Percentiles rank a stretch among this genome's conserved stretches.
phyloP scores from a whole-genome alignment of 23 tunicate genomes.

The Halocynthia aurantium region DNA sequence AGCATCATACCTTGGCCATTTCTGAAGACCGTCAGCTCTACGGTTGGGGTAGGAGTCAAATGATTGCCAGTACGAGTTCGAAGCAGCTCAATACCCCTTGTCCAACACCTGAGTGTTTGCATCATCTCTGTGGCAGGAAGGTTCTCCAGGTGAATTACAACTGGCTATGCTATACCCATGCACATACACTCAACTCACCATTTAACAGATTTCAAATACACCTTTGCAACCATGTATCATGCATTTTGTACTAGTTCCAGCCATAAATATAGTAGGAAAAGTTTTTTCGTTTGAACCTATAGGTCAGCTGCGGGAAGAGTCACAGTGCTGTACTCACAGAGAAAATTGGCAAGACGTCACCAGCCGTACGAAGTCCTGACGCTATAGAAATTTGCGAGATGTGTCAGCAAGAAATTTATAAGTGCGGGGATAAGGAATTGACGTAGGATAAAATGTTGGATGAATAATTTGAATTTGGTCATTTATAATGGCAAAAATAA shows the following conservation, averaged over 20 bases:
- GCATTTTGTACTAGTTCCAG: neutral
- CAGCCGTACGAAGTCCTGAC: neutral
- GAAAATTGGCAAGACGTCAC: neutral
- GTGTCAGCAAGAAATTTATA: constrained; percentile 17
- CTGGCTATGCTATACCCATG: too few species aligned
- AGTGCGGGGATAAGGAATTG: neutral
- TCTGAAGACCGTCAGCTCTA: constrained; percentile 8
- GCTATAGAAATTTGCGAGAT: neutral
- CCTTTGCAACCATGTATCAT: neutral
- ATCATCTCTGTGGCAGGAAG: constrained; percentile 6
- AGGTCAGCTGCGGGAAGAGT: constrained; percentile 15
- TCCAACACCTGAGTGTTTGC: constrained; percentile 5
- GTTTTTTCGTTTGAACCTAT: neutral
- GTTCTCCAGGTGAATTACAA: constrained; percentile 11
- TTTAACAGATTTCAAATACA: too few species aligned
- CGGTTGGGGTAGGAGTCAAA: constrained; percentile 23
- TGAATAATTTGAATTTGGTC: too few species aligned
- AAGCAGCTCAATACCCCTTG: neutral
- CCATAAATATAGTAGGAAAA: neutral
- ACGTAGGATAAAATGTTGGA: too few species aligned
- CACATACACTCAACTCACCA: too few species aligned
- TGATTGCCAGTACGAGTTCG: constrained; percentile 5
- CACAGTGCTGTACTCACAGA: constrained; percentile 15
- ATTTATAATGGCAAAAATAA: too few species aligned
- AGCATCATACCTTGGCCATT: constrained; percentile 26